These are phyloP conservation scores for Montifringilla adamsi DNA, from an alignment of 2,113 vertebrate species.

Conservation along the genomic window DNA sequence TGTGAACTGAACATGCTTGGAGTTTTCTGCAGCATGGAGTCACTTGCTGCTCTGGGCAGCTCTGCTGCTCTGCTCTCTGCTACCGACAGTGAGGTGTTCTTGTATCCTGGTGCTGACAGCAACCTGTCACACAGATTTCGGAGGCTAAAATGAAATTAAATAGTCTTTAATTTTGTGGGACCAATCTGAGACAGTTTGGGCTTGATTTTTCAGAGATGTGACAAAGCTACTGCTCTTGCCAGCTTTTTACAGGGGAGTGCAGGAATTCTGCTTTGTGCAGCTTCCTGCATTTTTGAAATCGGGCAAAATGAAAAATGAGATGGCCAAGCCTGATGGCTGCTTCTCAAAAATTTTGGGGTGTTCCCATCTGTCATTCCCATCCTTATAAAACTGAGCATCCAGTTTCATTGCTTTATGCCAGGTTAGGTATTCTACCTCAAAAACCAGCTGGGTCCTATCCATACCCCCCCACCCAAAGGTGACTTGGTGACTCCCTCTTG, in stretches of 20 bases:
- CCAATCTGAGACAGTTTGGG: neutral
- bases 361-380: neutral
- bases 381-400: neutral
- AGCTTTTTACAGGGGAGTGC: neutral
- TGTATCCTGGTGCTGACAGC: neutral
- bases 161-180: neutral
- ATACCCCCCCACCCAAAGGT: neutral
- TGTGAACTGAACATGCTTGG: neutral
- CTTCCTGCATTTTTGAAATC: neutral
- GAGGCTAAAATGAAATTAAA: neutral
- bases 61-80: too few relatives aligned
- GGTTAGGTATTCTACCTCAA: neutral
- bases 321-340: neutral
- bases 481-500: neutral
- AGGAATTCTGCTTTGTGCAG: neutral
- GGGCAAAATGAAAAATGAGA: neutral
- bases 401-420: neutral
- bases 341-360: neutral
- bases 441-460: neutral
- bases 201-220: neutral
- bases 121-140: neutral
- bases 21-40: neutral
- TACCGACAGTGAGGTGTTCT: neutral
- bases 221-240: neutral
- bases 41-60: neutral